phyloP scores from a whole-genome alignment of 2,888 invertebrate genomes.

The Anodontia alba region DNA sequence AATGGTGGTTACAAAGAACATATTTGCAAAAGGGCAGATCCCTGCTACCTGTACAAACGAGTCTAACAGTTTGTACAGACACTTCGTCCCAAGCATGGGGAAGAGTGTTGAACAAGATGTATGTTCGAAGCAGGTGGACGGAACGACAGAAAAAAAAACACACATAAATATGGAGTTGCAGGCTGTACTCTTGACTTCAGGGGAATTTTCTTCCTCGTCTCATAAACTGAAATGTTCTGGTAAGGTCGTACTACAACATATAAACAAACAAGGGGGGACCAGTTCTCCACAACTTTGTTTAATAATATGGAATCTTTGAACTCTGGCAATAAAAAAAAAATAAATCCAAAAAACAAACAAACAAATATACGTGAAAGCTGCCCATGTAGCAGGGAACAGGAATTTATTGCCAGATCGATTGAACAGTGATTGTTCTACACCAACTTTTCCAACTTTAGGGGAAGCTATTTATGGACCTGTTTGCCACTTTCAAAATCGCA shows the following conservation, averaged over 20 bases:
- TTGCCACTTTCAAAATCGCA: conserved; percentile 35
- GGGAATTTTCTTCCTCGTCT: background rate
- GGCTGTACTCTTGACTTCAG: conserved; percentile 11
- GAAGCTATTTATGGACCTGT: conserved; percentile 36
- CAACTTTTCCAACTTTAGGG: conserved; percentile 11
- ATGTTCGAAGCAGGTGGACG: conserved; percentile 27
- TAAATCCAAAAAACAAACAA: no score
- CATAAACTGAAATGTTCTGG: conserved; percentile 16
- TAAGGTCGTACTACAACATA: conserved; percentile 37
- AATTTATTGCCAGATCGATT: conserved; percentile 31
- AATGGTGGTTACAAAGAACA: conserved; percentile 33
- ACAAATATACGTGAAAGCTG: conserved; percentile 19
- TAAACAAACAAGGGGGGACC: conserved; percentile 50
- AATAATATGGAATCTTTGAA: conserved; percentile 20
- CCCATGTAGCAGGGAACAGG: conserved; percentile 23
- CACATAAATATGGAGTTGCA: conserved; percentile 36
- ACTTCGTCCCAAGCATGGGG: background rate
- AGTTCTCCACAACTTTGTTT: conserved; percentile 33
- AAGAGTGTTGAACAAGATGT: background rate
- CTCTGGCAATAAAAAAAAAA: conserved; percentile 1
- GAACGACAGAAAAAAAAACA: conserved; percentile 7
- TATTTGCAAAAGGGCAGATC: conserved; percentile 28
- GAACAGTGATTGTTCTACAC: conserved; percentile 20
- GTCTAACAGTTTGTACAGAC: conserved; percentile 25
- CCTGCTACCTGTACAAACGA: conserved; percentile 1